Base-by-base conservation (phyloP, 2,888 invertebrate genomes). In the Cryptocephalus moraei region DNA sequence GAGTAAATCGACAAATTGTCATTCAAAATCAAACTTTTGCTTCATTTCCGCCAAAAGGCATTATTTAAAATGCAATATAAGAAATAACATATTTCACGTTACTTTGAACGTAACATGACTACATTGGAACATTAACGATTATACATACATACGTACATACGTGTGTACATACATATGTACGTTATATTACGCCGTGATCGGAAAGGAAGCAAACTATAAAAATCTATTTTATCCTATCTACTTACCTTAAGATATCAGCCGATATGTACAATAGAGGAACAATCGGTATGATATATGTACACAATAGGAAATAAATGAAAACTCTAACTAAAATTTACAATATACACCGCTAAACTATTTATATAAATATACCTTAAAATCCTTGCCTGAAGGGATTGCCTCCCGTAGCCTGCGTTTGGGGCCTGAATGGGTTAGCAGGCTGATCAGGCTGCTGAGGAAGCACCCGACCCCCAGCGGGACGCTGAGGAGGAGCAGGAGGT, bases 381-480 rank as follows among this genome's bases (percentile, higher is more conserved):
- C 86, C 86, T 80, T 86, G 86, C 68, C 89, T 81, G 44, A 60
- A 60, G 6, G 60, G 60, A 48, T 60, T 61, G 39, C 58, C 58
- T 71, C 74, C 41, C 64, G 68, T 57, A 36, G 59, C 49, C 44
- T 32, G 11, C 32, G 52, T 49, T 46, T 69, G 70, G 11, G 56
- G 59, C 50, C 56, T 53, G 41, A 59, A 58, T 8, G 60, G 60
- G 43, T 62, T 62, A 12, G 58, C 52, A 8, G 59, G 49, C 45
- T 58, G 56, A 0, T 65, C 54, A 0, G 66, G 54, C 61, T 54
- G 72, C 42, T 62, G 62, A 6, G 66, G 67, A 39, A 66, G 52
- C 33, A 62, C 60, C 32, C 68, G 50, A n/a, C 60, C 59, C 45
- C 31, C 31, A 6, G 12, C 13, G 48, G 75, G 70, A 55, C 74